Percentiles rank a stretch among this genome's conserved stretches.
Conservation (phyloP, 2,888 invertebrate genomes). For the Helobdella robusta region DNA sequence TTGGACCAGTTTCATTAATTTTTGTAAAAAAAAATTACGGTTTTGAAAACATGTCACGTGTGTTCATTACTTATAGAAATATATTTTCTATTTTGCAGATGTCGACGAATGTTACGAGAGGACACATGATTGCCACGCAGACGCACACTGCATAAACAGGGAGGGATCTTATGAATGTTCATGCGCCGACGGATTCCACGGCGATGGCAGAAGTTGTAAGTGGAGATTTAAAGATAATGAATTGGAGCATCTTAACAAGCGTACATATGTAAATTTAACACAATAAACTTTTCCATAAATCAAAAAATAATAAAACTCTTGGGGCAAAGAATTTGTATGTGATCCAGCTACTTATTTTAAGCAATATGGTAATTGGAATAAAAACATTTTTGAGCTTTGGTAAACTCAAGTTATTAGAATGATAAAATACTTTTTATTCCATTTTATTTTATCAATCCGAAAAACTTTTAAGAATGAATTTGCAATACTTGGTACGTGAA, state of each 20-base stretch:
- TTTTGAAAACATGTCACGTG: background rate
- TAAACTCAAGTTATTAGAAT: background rate
- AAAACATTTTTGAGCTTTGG: background rate
- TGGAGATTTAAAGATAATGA: no score
- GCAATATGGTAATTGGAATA: background rate
- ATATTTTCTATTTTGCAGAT: slow-evolving; percentile 1
- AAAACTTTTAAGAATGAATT: no score
- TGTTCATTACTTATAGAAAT: background rate
- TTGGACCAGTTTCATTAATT: no score
- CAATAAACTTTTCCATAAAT: background rate
- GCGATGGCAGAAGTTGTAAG: slow-evolving; percentile 17
- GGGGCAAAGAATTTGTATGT: no score
- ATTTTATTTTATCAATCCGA: no score
- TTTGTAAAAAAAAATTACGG: no score
- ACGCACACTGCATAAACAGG: slow-evolving; percentile 7
- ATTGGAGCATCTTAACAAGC: no score
- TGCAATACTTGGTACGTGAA: background rate
- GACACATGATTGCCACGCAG: background rate
- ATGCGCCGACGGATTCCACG: slow-evolving; percentile 6
- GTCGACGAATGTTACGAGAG: slow-evolving; percentile 5
- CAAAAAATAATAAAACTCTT: background rate
- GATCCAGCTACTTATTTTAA: no score
- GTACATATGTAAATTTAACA: background rate
- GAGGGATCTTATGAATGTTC: slow-evolving; percentile 6
- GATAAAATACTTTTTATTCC: no score